These are phyloP conservation scores for Zoanthus sansibaricus DNA, from an alignment of 92 coral and sea anemone genomes.

Conservation along the genomic window DNA sequence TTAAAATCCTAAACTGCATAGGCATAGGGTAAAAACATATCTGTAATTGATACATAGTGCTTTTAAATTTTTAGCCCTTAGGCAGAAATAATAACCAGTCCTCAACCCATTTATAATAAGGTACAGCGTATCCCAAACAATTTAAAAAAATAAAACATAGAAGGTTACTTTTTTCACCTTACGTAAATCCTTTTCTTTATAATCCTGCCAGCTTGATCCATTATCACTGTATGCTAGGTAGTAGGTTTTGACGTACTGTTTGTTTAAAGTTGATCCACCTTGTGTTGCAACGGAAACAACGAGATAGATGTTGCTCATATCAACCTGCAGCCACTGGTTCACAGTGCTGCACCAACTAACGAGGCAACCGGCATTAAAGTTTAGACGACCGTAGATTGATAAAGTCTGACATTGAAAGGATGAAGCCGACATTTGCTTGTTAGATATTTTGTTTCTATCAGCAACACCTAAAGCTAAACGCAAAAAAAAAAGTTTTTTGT, in stretches of 20 bases:
- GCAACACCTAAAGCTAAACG: constrained; percentile 24
- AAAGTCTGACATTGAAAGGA: constrained; percentile 7
- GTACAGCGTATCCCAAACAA: background rate
- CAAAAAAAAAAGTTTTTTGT: background rate
- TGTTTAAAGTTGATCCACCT: background rate
- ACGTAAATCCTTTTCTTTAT: background rate
- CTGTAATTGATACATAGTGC: too few species aligned
- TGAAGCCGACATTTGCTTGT: constrained; percentile 18
- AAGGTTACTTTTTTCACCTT: constrained; percentile 4
- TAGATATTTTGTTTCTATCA: background rate
- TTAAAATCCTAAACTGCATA: too few species aligned
- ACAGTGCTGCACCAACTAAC: background rate
- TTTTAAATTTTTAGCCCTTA: too few species aligned
- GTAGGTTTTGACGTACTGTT: background rate
- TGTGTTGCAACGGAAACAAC: constrained; percentile 44
- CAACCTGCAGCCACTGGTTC: constrained; percentile 24
- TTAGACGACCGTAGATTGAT: constrained; percentile 4
- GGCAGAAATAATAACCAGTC: too few species aligned
- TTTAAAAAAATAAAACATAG: background rate
- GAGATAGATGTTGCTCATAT: constrained; percentile 7
- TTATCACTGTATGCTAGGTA: constrained; percentile 2
- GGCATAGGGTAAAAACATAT: too few species aligned
- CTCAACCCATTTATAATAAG: too few species aligned
- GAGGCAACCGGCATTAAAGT: background rate
- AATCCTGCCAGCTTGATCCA: background rate